These are phyloP conservation scores for Apaloderma vittatum DNA, from an alignment of 2,113 vertebrate genomes.

Conservation along the genomic window DNA sequence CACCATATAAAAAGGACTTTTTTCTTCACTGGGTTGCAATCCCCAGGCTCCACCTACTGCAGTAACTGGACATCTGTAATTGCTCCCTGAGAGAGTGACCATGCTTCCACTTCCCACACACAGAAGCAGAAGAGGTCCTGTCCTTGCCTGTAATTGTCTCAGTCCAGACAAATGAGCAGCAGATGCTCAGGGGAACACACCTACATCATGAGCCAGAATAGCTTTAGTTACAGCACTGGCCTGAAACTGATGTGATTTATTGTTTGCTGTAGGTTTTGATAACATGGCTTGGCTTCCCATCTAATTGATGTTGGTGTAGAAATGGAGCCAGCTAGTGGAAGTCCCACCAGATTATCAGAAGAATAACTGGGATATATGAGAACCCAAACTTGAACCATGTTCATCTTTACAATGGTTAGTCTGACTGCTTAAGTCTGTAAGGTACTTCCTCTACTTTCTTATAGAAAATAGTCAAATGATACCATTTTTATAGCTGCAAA, in stretches of 20 bases:
- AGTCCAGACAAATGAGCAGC: not conserved
- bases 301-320: not conserved
- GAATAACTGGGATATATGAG: not conserved
- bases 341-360: not conserved
- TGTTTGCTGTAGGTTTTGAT: not conserved
- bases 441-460: not conserved
- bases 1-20: not conserved
- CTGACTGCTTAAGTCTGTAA: not conserved
- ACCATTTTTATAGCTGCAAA: not conserved
- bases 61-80: not conserved
- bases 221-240: not conserved
- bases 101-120: fast-evolving
- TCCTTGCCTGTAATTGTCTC: not conserved
- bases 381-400: not conserved
- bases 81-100: not conserved
- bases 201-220: not conserved
- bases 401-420: not conserved
- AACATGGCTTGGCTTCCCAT: not conserved
- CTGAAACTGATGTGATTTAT: not conserved
- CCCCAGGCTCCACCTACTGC: not conserved
- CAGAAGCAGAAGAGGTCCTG: not conserved
- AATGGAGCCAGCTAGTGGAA: not conserved
- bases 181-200: not conserved
- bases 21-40: not conserved
- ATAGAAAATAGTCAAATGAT: not conserved